Evolutionary conservation across 2,888 invertebrate species (phyloP), one percentile per base, ranked within the genome.

Genomic region (Plagodis pulveraria): DNA sequence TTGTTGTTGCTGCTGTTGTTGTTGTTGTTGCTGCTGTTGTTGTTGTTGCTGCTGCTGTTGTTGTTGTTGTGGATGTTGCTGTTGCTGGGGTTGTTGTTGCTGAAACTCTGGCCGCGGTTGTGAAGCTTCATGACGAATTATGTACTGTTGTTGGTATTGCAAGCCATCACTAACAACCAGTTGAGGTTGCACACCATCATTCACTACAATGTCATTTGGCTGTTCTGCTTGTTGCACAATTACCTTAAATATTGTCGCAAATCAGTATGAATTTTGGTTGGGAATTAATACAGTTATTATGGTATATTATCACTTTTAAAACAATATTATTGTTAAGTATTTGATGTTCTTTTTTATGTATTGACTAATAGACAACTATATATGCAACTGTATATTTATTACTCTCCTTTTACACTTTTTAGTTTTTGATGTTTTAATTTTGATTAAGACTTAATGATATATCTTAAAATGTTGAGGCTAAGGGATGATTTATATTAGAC

Each of bases 191-290:
- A 88, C 90, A 62, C 84, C 83, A 66, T 92, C 91, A 76, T 92
- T 93, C 73, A 94, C 91, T 82, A 94, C 89, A 75, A 93, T 93
- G 75, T 93, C 93, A 83, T 93, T 91, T 58, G 91, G 83, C 58
- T 90, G 90, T 65, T 94, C 91, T 56, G 93, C 81, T 81, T 93
- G 93, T 71, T 91, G 91, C 64, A 94, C 93, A 66, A 93, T 93
- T 76, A 94, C 89, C 93, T 93, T 65, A 5, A 40, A 40, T 2
- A 6, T 6, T 4, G 22, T 22, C 22, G 4, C 1, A 22, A 22
- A 22, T 22, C 22, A 22, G 22, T 22, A 22, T 22, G 22, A 22
- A 22, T 22, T 22, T 22, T 22, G 22, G 22, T 22, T 22, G 22
- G 1, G 22, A 22, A 22, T 1, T 22, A 1, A 22, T 22, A 22